Percentiles rank a stretch among this genome's conserved stretches.
These are phyloP conservation scores for Cyprinodon tularosa DNA, from an alignment of 2,113 vertebrate species.

Conservation along the genomic window DNA sequence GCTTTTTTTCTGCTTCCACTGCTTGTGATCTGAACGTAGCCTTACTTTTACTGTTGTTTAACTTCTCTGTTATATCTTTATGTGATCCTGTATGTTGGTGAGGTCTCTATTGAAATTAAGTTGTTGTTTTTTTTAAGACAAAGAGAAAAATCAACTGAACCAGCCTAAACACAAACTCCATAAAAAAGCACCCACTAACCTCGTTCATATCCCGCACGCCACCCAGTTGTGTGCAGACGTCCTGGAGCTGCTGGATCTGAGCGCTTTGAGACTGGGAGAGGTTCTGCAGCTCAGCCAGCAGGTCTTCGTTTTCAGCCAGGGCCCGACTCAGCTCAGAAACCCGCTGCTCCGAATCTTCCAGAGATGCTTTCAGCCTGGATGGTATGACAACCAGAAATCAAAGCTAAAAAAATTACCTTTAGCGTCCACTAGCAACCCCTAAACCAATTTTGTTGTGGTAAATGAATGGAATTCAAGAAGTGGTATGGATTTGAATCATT, in stretches of 20 bases:
- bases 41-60: no score
- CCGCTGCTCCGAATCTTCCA: constrained; percentile 58
- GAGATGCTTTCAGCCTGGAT: constrained; percentile 63
- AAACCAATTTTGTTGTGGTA: no score
- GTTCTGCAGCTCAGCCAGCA: constrained; percentile 57
- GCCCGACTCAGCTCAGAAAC: constrained; percentile 47
- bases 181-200: constrained; percentile 66
- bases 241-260: constrained; percentile 73
- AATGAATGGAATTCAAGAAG: no score
- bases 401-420: neutral
- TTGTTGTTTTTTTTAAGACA: no score
- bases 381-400: neutral
- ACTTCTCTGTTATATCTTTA: no score
- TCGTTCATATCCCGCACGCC: constrained; percentile 82
- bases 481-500: no score
- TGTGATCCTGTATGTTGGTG: no score
- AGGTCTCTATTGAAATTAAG: no score
- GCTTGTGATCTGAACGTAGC: no score
- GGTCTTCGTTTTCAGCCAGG: constrained; percentile 60
- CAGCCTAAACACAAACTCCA: neutral
- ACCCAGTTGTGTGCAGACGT: constrained; percentile 72
- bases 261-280: constrained; percentile 66
- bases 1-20: no score
- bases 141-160: no score
- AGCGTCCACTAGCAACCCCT: no score